Conservation (phyloP, 2,888 invertebrate species). For the Pandemis heparana region DNA sequence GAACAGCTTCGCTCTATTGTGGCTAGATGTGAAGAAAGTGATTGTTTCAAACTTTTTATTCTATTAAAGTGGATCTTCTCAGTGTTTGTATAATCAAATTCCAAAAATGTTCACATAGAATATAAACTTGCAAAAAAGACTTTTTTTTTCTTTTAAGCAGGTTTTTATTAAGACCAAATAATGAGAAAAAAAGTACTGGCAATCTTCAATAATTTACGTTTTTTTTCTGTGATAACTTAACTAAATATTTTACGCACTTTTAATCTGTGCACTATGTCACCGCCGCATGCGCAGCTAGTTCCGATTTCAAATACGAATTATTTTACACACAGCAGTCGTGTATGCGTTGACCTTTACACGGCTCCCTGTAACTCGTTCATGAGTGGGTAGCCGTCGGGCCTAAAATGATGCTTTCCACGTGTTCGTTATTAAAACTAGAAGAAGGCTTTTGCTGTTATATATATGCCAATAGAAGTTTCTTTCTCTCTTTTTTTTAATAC, state of each 20-base stretch:
- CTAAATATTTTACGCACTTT: not conserved
- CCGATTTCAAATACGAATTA: conserved; percentile 62
- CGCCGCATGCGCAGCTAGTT: conserved; percentile 44
- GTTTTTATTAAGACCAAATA: no score
- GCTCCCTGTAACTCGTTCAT: conserved; percentile 63
- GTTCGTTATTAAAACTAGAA: not conserved
- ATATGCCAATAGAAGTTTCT: no score
- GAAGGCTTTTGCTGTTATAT: no score
- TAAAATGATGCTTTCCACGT: conserved; percentile 56
- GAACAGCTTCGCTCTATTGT: not conserved
- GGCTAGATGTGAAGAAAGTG: not conserved
- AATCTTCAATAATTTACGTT: not conserved
- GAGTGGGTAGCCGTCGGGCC: conserved; percentile 48
- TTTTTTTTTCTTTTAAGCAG: no score
- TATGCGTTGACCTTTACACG: conserved; percentile 66
- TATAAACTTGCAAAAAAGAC: no score
- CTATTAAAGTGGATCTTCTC: no score
- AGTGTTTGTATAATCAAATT: no score
- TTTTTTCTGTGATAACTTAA: not conserved
- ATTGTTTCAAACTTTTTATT: not conserved
- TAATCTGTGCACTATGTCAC: conserved; percentile 29
- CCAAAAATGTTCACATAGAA: no score
- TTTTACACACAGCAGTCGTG: conserved; percentile 66
- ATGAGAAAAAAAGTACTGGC: not conserved
- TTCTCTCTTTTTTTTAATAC: no score